phyloP scores from a whole-genome alignment of 1,140 invertebrate genomes.

The Polyergus mexicanus region DNA sequence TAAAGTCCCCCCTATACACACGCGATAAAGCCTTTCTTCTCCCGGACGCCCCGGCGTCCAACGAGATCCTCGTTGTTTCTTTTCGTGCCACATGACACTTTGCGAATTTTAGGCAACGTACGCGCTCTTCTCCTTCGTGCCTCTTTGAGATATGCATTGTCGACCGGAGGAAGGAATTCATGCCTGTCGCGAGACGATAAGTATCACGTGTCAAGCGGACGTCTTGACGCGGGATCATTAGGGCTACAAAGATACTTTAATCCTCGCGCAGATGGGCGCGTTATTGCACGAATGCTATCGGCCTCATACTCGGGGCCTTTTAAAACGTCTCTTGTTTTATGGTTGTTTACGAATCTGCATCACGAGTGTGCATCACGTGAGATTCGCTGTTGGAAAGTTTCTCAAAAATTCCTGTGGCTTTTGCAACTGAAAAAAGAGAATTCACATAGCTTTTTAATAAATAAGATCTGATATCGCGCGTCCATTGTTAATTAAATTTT shows the following conservation, averaged over 20 bases:
- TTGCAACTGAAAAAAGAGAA: not conserved
- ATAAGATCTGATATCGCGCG: not conserved
- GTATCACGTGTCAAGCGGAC: conserved; percentile 53
- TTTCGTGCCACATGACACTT: conserved; percentile 57
- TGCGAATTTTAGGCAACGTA: conserved; percentile 55
- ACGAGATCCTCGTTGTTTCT: conserved; percentile 67
- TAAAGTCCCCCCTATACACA: conserved; percentile 41
- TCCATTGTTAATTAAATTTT: not conserved
- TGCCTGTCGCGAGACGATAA: conserved; percentile 56
- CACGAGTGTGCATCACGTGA: not conserved
- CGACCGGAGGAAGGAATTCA: conserved; percentile 17
- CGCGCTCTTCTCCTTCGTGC: not conserved
- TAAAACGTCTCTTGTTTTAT: conserved; percentile 34
- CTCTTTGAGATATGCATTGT: conserved; percentile 34
- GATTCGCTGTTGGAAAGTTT: not conserved
- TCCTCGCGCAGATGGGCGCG: conserved; percentile 32
- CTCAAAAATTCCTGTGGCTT: not conserved
- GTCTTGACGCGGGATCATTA: conserved; percentile 53
- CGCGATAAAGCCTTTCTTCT: conserved; percentile 57
- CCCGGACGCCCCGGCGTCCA: conserved; percentile 18
- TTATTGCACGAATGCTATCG: conserved; percentile 48
- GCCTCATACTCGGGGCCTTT: conserved; percentile 16
- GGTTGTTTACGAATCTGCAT: not conserved
- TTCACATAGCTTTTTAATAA: not conserved
- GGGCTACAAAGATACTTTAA: conserved; percentile 53